Percentiles rank a stretch among this genome's conserved stretches.
These are phyloP conservation scores for Cephalotes varians DNA, from an alignment of 2,888 invertebrate species.

Conservation along the genomic window DNA sequence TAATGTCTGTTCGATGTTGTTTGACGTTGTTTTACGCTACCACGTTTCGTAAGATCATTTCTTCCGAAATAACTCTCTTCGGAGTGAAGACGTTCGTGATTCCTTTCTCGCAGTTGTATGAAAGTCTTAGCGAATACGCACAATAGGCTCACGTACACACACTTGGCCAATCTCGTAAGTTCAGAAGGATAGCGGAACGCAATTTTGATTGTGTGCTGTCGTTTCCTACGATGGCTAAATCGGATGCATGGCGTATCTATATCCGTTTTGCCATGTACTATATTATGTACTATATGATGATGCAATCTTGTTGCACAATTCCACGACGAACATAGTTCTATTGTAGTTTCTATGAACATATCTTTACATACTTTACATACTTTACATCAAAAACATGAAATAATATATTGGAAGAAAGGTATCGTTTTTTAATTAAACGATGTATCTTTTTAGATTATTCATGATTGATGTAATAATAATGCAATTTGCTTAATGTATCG, in stretches of 20 bases:
- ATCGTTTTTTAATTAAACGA: neutral
- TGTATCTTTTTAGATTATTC: neutral
- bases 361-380: constrained; percentile 64
- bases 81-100: neutral
- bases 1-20: neutral
- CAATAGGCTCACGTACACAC: constrained; percentile 17
- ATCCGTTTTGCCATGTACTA: constrained; percentile 29
- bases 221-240: constrained; percentile 36
- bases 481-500: neutral
- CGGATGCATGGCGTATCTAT: constrained; percentile 21
- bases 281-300: constrained; percentile 10
- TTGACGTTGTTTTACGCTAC: neutral
- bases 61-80: neutral
- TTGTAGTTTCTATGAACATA: constrained; percentile 64
- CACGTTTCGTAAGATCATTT: neutral
- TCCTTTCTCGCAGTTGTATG: neutral
- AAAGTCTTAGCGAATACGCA: constrained; percentile 1
- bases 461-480: neutral
- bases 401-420: neutral
- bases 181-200: constrained; percentile 34
- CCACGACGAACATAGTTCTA: neutral
- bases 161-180: constrained; percentile 53
- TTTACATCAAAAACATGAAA: constrained; percentile 32
- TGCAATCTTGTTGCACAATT: neutral
- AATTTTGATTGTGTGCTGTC: constrained; percentile 16